Evolutionary conservation across 2,113 vertebrate genomes (phyloP), one percentile per base, ranked within the genome.

Genomic region (Dryoscopus gambensis): DNA sequence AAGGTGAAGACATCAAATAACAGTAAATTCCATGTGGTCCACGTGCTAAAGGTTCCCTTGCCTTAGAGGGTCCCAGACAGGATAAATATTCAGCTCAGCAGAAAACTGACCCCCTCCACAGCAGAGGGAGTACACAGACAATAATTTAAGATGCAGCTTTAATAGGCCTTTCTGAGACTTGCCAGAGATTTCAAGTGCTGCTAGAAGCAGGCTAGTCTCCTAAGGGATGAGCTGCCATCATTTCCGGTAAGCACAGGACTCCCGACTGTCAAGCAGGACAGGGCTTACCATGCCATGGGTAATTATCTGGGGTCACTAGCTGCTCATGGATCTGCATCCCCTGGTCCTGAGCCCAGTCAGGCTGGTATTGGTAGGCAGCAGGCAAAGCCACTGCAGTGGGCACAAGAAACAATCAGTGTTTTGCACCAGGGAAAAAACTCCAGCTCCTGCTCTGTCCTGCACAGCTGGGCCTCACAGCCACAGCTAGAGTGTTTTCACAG

Each of bases 361-460:
- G 30, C 7, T 18, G 44, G 52, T 76, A 15, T 0, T 0, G 0
- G 23, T 2, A 17, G 10, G 76, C 1, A 2, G 28, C 5, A 5
- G 30, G 8, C 15, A 46, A 19, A 74, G 42, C 27, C 89, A 27
- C 20, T 7, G 59, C 25, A 13, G 18, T 2, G 49, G 30, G 39
- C 50, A 31, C 21, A 6, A 50, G 27, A 10, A 47, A 16, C 71
- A 4, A 10, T 7, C 40, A n/a, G 23, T n/a, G 11, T 28, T 11
- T 19, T 0, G 5, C 28, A n/a, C 8, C 33, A 2, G 49, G 12
- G 47, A 39, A 69, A 77, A 56, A 0, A 1, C 40, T 56, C 8
- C 9, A 23, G 21, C 21, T 23, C 18, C 40, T 27, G 19, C 56
- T 57, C 35, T 71, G 65, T 7, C 24, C 52, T 27, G 35, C 20